These are phyloP conservation scores for Erythrocercus mccallii DNA, from an alignment of 2,113 vertebrate genomes.

Conservation along the genomic window DNA sequence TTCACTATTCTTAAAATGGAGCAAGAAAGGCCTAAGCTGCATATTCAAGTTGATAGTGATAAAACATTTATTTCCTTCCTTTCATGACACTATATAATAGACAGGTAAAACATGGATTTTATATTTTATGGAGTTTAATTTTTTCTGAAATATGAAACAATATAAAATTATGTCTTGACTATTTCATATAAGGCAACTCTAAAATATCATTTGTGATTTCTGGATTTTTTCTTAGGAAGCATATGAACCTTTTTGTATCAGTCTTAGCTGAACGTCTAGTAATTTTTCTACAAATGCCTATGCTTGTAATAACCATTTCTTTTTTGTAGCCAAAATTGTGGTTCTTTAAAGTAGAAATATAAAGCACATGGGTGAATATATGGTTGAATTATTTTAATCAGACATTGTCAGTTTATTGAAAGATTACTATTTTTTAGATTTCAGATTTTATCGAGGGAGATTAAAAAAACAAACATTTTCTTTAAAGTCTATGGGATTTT, in stretches of 20 bases:
- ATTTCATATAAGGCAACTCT: not conserved
- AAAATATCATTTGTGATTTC: not conserved
- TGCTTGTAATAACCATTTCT: not conserved
- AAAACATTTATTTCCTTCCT: conserved; percentile 58
- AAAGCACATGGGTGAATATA: not conserved
- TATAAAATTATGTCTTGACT: not conserved
- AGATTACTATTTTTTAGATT: not conserved
- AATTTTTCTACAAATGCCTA: not conserved
- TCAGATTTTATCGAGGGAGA: not conserved
- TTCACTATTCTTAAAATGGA: not conserved
- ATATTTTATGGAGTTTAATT: conserved; percentile 32
- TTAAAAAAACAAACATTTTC: not conserved
- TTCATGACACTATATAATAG: conserved; percentile 28
- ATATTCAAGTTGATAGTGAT: conserved; percentile 40
- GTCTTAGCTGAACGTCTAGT: not conserved
- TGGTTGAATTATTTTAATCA: not conserved
- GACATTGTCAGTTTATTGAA: not conserved
- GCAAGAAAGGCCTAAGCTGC: not conserved
- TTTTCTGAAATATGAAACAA: conserved; percentile 45
- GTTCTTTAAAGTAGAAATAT: not conserved
- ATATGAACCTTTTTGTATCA: not conserved
- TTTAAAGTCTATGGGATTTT: not conserved
- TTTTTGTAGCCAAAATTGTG: not conserved
- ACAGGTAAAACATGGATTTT: conserved; percentile 3
- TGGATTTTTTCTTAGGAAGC: not conserved